Conservation (phyloP, 35 echinoderm and acorn worm genomes). For the Apostichopus californicus region DNA sequence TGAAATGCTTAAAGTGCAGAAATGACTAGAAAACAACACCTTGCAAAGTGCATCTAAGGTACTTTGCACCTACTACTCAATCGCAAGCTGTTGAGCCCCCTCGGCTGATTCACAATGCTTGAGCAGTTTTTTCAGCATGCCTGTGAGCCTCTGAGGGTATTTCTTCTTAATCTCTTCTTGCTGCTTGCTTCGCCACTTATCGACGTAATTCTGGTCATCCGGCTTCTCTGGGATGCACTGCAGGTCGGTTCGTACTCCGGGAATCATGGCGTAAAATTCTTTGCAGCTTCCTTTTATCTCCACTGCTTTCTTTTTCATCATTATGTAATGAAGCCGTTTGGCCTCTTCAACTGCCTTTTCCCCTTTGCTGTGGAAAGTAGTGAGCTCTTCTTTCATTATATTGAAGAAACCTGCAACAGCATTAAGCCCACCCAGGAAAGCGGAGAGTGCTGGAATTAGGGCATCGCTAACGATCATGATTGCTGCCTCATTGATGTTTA, state of each 20-base stretch:
- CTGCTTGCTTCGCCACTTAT: too few relatives aligned
- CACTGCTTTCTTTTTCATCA: conserved; percentile 15
- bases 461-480: background rate
- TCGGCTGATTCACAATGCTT: too few relatives aligned
- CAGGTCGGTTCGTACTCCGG: conserved; percentile 30
- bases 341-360: background rate
- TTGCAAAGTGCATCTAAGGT: too few relatives aligned
- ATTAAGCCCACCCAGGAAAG: conserved; percentile 14
- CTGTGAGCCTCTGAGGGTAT: too few relatives aligned
- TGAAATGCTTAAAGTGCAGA: too few relatives aligned
- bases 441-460: conserved; percentile 40
- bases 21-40: too few relatives aligned
- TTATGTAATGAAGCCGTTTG: conserved; percentile 4
- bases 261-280: background rate
- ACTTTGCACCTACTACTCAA: too few relatives aligned
- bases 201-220: background rate
- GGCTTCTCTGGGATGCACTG: background rate
- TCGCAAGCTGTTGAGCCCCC: too few relatives aligned
- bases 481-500: background rate
- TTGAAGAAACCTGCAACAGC: conserved; percentile 38
- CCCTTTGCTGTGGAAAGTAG: conserved; percentile 15
- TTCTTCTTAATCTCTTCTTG: too few relatives aligned
- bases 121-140: too few relatives aligned
- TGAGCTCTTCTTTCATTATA: conserved; percentile 15
- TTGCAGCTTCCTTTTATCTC: conserved; percentile 14